Conservation (phyloP, 2,113 vertebrate species). For the Centrocercus urophasianus region DNA sequence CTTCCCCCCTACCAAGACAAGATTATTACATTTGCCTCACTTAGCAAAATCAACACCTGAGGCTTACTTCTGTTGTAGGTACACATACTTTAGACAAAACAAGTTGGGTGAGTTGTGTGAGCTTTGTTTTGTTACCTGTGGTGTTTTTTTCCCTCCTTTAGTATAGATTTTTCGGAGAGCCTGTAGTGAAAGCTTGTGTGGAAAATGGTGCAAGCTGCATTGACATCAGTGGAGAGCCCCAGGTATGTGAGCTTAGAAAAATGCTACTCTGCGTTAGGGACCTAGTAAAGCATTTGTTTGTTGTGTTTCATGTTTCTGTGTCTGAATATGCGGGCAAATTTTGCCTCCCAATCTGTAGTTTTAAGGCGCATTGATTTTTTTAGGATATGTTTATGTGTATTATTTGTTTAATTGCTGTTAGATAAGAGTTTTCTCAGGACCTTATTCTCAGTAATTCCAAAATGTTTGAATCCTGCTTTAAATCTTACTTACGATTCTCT, state of each 20-base stretch:
- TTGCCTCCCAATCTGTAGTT: background rate
- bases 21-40: background rate
- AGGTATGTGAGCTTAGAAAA: conserved; percentile 79
- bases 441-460: background rate
- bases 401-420: background rate
- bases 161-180: conserved; percentile 95
- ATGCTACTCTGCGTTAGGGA: background rate
- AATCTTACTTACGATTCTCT: background rate
- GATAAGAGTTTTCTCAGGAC: background rate
- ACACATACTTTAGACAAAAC: background rate
- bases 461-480: background rate
- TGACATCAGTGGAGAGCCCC: conserved; percentile 94
- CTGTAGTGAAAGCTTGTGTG: conserved; percentile 91
- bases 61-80: background rate
- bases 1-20: background rate
- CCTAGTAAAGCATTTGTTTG: background rate
- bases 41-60: background rate
- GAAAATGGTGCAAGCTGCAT: conserved; percentile 93
- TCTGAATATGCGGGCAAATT: background rate
- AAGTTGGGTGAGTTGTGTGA: background rate
- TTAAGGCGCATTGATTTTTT: background rate
- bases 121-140: background rate
- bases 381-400: background rate
- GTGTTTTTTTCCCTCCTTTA: conserved; percentile 61
- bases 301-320: background rate